Percentiles rank a stretch among this genome's conserved stretches.
Evolutionary conservation across 1,140 invertebrate species (phyloP).

Genomic region (Aphaenogaster floridana): DNA sequence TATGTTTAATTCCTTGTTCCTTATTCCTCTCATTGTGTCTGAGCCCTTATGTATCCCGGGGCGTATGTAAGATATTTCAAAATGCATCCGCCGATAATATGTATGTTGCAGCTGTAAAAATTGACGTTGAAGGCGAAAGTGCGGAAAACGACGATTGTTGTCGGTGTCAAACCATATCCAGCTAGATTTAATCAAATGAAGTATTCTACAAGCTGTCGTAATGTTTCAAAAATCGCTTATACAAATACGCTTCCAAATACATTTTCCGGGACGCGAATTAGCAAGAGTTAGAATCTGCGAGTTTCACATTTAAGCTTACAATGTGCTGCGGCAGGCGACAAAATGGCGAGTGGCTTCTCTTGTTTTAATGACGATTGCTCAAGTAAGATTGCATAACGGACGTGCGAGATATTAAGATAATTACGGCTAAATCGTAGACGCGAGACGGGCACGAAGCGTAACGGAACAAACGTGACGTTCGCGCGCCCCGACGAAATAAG

Average conservation of each 20-base stretch:
- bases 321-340: neutral
- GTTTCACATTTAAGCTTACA: neutral
- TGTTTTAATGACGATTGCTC: constrained; percentile 27
- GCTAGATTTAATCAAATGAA: neutral
- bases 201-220: neutral
- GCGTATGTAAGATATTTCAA: neutral
- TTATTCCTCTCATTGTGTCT: too few species aligned
- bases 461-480: constrained; percentile 44
- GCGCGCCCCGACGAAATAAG: constrained; percentile 40
- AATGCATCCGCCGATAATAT: neutral
- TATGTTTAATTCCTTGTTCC: too few species aligned
- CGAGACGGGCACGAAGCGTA: constrained; percentile 12
- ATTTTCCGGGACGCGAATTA: neutral
- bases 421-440: constrained; percentile 41
- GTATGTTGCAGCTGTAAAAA: neutral
- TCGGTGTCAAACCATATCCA: neutral
- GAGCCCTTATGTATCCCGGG: constrained; percentile 33
- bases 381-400: constrained; percentile 29
- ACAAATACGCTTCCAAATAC: neutral
- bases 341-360: constrained; percentile 28
- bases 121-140: neutral
- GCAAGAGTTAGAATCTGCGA: neutral
- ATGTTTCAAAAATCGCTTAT: neutral
- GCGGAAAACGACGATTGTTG: neutral
- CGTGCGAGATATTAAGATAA: constrained; percentile 47